Conservation (phyloP, 2,888 invertebrate species). For the Noctua janthina region DNA sequence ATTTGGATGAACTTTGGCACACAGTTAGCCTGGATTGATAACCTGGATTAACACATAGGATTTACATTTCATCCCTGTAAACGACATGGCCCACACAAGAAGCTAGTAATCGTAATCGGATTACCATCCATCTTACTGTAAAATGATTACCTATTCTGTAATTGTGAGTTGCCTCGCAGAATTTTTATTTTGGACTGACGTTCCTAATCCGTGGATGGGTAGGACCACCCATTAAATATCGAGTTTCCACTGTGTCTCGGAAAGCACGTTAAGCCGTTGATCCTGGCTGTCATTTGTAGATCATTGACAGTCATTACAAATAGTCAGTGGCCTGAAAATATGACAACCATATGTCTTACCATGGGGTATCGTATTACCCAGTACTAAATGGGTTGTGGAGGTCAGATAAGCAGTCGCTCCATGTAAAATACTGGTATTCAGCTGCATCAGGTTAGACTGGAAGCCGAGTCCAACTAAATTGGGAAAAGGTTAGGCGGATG, state of each 20-base stretch:
- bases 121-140: not conserved
- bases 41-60: not conserved
- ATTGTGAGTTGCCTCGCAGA: not conserved
- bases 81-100: not conserved
- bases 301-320: not conserved
- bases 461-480: not conserved
- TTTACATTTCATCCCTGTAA: not conserved
- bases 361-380: not conserved
- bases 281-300: not conserved
- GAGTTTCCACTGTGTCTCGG: no score
- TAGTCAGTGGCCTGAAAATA: not conserved
- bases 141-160: not conserved
- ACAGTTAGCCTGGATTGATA: not conserved
- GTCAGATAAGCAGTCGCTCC: not conserved
- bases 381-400: not conserved
- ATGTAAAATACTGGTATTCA: not conserved
- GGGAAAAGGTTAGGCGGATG: not conserved
- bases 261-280: no score
- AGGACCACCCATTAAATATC: no score
- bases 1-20: not conserved
- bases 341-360: not conserved
- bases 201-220: not conserved
- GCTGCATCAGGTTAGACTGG: not conserved
- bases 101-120: no score
- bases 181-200: not conserved